Evolutionary conservation across 2,888 invertebrate species (phyloP).

Genomic region (Dendrolimus houi): DNA sequence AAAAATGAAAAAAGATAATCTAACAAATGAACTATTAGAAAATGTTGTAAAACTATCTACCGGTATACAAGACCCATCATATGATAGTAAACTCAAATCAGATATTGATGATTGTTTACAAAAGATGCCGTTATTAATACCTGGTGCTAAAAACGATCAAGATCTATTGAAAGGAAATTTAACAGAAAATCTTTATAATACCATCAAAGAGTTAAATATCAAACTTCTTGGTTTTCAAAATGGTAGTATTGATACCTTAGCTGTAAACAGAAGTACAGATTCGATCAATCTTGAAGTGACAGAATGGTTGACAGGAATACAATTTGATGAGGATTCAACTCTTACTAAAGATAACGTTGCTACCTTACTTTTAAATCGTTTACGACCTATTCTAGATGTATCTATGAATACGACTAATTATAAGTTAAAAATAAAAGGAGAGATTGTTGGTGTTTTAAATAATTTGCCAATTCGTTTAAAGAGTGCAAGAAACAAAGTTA

Average conservation of each 20-base stretch:
- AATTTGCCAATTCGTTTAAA: background rate
- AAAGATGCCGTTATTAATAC: background rate
- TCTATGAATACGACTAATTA: background rate
- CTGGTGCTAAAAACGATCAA: background rate
- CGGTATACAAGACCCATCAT: background rate
- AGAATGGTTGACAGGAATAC: background rate
- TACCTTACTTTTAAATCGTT: background rate
- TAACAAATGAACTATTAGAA: background rate
- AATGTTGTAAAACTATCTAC: background rate
- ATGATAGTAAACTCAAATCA: background rate
- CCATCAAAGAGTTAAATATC: background rate
- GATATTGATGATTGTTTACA: background rate
- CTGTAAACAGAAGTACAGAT: background rate
- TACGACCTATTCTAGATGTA: background rate
- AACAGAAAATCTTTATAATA: background rate
- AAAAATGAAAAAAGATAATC: background rate
- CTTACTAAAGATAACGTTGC: background rate
- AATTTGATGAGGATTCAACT: background rate
- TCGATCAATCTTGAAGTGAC: background rate
- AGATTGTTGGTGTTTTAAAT: slow-evolving; percentile 2
- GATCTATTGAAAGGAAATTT: background rate
- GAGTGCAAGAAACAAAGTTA: slow-evolving; percentile 2
- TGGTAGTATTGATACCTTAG: background rate
- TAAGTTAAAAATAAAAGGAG: slow-evolving; percentile 1
- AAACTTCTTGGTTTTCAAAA: background rate